Conservation (phyloP, 2,113 vertebrate species). For the Pongo pygmaeus region DNA sequence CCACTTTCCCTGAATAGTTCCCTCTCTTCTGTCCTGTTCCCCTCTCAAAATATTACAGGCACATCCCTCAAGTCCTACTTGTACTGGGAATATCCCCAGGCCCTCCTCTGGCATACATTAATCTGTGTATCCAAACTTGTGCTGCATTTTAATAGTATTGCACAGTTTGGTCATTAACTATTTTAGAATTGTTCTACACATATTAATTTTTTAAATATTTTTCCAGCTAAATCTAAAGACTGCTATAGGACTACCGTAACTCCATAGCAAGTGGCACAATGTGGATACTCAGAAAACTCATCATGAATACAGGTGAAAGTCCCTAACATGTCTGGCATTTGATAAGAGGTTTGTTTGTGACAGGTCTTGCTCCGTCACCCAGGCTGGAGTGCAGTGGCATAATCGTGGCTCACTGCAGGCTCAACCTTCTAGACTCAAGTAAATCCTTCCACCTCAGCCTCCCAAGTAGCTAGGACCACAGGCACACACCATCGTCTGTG, state of each 20-base stretch:
- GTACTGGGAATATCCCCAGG: not conserved
- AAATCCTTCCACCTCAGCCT: not conserved
- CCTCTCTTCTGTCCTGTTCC: not conserved
- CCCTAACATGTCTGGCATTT: not conserved
- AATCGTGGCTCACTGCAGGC: not conserved
- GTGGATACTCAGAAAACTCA: not conserved
- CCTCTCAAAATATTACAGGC: not conserved
- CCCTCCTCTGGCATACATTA: not conserved
- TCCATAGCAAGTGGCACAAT: not conserved
- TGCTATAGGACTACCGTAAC: not conserved
- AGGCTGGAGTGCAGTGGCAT: not conserved
- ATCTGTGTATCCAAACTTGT: not conserved
- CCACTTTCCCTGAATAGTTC: not conserved
- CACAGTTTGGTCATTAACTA: not conserved
- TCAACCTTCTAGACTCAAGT: not conserved
- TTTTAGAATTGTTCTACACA: not conserved
- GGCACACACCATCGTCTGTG: not conserved
- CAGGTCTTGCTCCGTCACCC: not conserved
- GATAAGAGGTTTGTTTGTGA: not conserved
- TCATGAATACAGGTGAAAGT: not conserved
- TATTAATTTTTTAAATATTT: not conserved
- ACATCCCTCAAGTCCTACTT: not conserved
- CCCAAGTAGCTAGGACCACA: not conserved
- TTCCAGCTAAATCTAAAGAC: not conserved
- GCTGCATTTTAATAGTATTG: not conserved